phyloP scores from a whole-genome alignment of 1,140 invertebrate genomes.

The Zaprionus capensis region DNA sequence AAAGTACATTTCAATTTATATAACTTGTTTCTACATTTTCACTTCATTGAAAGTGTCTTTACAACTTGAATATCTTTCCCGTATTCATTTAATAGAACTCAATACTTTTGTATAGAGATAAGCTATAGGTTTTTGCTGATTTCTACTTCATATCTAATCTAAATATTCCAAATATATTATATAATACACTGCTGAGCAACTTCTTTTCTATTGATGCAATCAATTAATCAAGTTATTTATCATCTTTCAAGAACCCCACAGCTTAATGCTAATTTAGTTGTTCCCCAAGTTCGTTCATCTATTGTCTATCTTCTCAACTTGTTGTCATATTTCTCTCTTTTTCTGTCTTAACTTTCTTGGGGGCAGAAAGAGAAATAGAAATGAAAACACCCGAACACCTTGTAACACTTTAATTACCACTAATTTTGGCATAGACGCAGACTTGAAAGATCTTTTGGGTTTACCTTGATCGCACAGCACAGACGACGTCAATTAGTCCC shows the following conservation, averaged over 20 bases:
- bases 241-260: conserved; percentile 1
- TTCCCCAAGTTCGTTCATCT: conserved; percentile 42
- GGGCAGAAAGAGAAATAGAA: conserved; percentile 38
- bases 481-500: conserved; percentile 53
- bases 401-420: conserved; percentile 77
- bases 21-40: no score
- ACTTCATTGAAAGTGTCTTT: no score
- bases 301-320: conserved; percentile 8
- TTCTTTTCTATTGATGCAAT: not conserved
- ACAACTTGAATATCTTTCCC: no score
- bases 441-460: not conserved
- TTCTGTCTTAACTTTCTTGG: conserved; percentile 55
- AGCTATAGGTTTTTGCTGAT: no score
- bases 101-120: no score
- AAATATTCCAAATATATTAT: not conserved
- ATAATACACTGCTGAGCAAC: not conserved
- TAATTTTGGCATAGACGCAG: conserved; percentile 57
- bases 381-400: conserved; percentile 42
- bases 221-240: conserved; percentile 22
- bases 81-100: no score
- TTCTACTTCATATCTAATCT: not conserved
- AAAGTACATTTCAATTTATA: no score
- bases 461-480: conserved; percentile 34
- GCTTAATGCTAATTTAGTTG: conserved; percentile 37
- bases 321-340: conserved; percentile 10